Conservation (phyloP, 37 sponge, comb jelly and placozoan genomes). For the Cliona cf. orientalis region DNA sequence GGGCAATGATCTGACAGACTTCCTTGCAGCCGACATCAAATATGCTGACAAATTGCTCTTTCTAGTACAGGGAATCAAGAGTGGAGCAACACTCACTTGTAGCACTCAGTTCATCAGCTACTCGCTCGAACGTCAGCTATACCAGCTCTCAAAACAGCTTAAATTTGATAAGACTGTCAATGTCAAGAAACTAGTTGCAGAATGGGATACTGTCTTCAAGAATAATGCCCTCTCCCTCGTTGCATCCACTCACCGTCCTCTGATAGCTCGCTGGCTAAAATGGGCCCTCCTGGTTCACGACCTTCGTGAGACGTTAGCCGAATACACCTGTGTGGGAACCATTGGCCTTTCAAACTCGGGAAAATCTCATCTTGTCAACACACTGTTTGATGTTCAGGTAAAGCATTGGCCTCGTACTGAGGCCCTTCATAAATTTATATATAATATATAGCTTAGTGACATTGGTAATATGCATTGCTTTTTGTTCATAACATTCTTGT, state of each 20-base stretch:
- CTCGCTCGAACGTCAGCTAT: slow-evolving; percentile 56
- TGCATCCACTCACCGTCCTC: slow-evolving; percentile 2
- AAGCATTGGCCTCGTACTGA: background rate
- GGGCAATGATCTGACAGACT: background rate
- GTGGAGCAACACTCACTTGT: slow-evolving; percentile 27
- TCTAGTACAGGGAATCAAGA: slow-evolving; percentile 30
- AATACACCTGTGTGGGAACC: slow-evolving; percentile 48
- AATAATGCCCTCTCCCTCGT: slow-evolving; percentile 39
- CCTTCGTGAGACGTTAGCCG: slow-evolving; percentile 51
- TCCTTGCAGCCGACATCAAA: background rate
- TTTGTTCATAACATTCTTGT: no score
- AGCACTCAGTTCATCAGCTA: slow-evolving; percentile 50
- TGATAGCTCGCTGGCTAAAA: slow-evolving; percentile 65
- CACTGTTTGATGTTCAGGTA: slow-evolving; percentile 46
- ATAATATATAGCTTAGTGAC: no score
- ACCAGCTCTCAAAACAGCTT: slow-evolving; percentile 24
- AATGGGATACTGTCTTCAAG: slow-evolving; percentile 44
- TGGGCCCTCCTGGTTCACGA: slow-evolving; percentile 46
- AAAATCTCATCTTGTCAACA: slow-evolving; percentile 46
- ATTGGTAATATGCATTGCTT: no score
- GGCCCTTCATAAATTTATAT: background rate
- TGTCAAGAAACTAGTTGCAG: background rate
- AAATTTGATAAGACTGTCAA: background rate
- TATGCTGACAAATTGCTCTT: slow-evolving; percentile 55
- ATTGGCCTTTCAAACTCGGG: slow-evolving; percentile 59